A percentile compares a stretch with the other conserved stretches of the same genome.
These are phyloP conservation scores for Andrena chrysosceles DNA, from an alignment of 2,888 invertebrate species.

Conservation along the genomic window DNA sequence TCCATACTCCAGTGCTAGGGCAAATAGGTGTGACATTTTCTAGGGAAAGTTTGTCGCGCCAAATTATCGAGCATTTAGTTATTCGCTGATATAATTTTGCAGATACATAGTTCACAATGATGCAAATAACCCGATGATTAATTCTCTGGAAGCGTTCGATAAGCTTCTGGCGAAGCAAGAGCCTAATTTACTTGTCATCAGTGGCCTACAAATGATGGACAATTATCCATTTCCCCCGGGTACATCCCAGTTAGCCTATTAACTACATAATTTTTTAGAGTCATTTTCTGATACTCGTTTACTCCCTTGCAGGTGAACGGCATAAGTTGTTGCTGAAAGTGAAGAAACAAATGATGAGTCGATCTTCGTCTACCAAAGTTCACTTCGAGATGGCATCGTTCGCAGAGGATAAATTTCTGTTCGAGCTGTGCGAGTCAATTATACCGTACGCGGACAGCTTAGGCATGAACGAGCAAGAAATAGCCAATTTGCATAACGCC, in stretches of 20 bases:
- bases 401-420: conserved; percentile 89
- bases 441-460: conserved; percentile 92
- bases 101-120: conserved; percentile 94
- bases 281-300: neutral
- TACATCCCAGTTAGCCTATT: conserved; percentile 66
- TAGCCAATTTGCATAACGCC: conserved; percentile 91
- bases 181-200: conserved; percentile 91
- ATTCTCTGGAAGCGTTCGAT: conserved; percentile 90
- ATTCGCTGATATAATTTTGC: conserved; percentile 34
- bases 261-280: neutral
- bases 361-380: conserved; percentile 87
- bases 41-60: neutral
- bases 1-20: conserved; percentile 89
- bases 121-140: conserved; percentile 91
- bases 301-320: conserved; percentile 87
- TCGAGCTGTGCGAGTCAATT: conserved; percentile 88
- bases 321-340: conserved; percentile 88
- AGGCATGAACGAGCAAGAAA: conserved; percentile 96
- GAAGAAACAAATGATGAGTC: conserved; percentile 88
- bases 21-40: conserved; percentile 88
- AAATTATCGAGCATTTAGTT: neutral
- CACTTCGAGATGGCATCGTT: conserved; percentile 96
- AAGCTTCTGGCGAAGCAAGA: conserved; percentile 87
- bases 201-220: conserved; percentile 96
- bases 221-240: conserved; percentile 90